phyloP scores from a whole-genome alignment of 2,888 invertebrate genomes.

The Neocrepidodera transversa region DNA sequence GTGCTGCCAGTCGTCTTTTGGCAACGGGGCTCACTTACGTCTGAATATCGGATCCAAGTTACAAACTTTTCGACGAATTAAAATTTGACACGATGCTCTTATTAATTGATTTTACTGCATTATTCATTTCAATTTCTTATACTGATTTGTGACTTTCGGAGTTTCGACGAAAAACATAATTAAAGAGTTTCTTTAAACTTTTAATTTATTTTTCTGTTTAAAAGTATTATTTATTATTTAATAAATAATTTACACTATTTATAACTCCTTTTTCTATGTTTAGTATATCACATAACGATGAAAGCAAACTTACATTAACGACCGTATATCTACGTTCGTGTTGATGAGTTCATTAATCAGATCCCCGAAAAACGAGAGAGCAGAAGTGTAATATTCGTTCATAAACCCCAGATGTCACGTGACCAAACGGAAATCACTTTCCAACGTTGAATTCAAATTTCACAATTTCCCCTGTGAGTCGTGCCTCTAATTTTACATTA shows the following conservation, averaged over 20 bases:
- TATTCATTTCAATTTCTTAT: slow-evolving; percentile 4
- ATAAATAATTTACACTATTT: no score
- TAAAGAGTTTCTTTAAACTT: no score
- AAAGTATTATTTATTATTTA: no score
- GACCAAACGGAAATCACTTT: slow-evolving; percentile 55
- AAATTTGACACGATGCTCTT: slow-evolving; percentile 24
- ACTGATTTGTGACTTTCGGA: neutral
- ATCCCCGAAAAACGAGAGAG: slow-evolving; percentile 17
- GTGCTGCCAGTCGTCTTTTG: slow-evolving; percentile 2
- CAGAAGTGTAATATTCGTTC: slow-evolving; percentile 28
- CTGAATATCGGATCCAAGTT: slow-evolving; percentile 32
- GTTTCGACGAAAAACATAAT: neutral
- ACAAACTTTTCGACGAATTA: slow-evolving; percentile 24
- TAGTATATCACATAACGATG: no score
- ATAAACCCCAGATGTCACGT: slow-evolving; percentile 52
- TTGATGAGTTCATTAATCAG: slow-evolving; percentile 41
- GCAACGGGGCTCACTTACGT: slow-evolving; percentile 17
- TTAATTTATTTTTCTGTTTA: no score
- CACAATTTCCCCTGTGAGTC: slow-evolving; percentile 59
- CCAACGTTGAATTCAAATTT: slow-evolving; percentile 58
- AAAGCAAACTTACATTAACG: neutral
- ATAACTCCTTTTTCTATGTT: no score
- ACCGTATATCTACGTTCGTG: no score
- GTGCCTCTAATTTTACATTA: slow-evolving; percentile 56
- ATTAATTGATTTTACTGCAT: slow-evolving; percentile 22